These are phyloP conservation scores for Myoxocephalus aenaeus DNA, from an alignment of 2,797 vertebrate genomes.

Conservation along the genomic window DNA sequence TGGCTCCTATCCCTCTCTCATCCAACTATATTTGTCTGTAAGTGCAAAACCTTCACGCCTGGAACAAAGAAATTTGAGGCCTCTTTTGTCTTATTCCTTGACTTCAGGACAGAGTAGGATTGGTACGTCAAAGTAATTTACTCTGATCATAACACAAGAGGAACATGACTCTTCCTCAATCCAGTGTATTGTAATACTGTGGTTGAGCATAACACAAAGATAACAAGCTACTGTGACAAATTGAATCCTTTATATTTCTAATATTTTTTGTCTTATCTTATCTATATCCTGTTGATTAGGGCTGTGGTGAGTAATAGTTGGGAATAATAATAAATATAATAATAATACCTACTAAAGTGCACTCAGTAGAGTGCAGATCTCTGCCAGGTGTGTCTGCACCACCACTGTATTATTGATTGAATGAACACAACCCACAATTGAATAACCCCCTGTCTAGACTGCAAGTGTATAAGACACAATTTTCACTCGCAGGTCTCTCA, in stretches of 20 bases:
- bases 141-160: slow-evolving; percentile 40
- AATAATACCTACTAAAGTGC: not conserved
- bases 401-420: not conserved
- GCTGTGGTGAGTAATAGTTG: not conserved
- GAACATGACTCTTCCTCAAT: slow-evolving; percentile 28
- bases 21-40: slow-evolving; percentile 52
- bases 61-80: slow-evolving; percentile 58
- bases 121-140: slow-evolving; percentile 58
- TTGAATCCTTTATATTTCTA: slow-evolving; percentile 13
- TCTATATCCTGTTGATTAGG: slow-evolving; percentile 11
- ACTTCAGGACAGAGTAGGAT: slow-evolving; percentile 43
- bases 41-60: slow-evolving; percentile 55
- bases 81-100: slow-evolving; percentile 32
- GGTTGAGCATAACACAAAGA: slow-evolving; percentile 17
- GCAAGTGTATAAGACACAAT: not conserved
- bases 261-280: slow-evolving; percentile 14
- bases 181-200: slow-evolving; percentile 17
- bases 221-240: slow-evolving; percentile 4
- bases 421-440: not conserved
- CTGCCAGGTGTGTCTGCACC: not conserved
- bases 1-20: slow-evolving; percentile 53
- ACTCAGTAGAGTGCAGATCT: not conserved
- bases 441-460: not conserved
- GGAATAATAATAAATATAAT: not conserved
- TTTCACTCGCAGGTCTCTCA: not conserved